Evolutionary conservation across 2,888 invertebrate genomes (phyloP), one percentile per base, ranked within the genome.

Genomic region (Carabus problematicus): DNA sequence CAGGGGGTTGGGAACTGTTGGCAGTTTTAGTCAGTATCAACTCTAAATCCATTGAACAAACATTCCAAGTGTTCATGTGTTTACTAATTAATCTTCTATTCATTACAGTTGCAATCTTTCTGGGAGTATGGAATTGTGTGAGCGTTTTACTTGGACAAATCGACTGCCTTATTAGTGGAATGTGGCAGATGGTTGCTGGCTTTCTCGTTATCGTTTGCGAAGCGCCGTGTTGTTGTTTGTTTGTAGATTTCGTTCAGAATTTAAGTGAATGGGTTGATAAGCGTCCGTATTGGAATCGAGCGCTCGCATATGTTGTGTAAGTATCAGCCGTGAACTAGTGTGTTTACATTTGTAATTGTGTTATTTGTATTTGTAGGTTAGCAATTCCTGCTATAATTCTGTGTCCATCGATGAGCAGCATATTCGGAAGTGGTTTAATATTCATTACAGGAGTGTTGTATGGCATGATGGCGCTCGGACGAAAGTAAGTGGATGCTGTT

Each of bases 221-320:
- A 84, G 97, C 98, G 47, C 98, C 98, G 0, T 98, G 95, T 81
- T 98, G 97, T 84, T 98, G 97, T 83, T 88, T 95, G 84, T 98
- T 97, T 84, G 88, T 98, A 73, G 98, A 97, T 79, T 94, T 94
- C 84, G 95, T 98, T 68, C 93, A 95, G 83, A 88, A 88, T 71
- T 84, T 97, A 64, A 93, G 94, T 70, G 90, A 91, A 77, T 91
- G 89, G 84, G 89, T 94, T 64, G 96, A 97, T 76, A 84, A 85
- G 64, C 87, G 93, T 74, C 95, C 97, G 0, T 89, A 93, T 79
- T 97, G 94, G 93, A 92, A 95, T 79, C 91, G 95, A 83, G 96
- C 95, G 9, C 88, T 88, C 3, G 84, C 89, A 61, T 98, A 97
- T 84, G 87, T 93, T 77, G 83, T 87, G 97, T 97, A 85, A 90